Base-by-base conservation (phyloP, 2,797 vertebrate genomes). In the Catamblyrhynchus diadema region DNA sequence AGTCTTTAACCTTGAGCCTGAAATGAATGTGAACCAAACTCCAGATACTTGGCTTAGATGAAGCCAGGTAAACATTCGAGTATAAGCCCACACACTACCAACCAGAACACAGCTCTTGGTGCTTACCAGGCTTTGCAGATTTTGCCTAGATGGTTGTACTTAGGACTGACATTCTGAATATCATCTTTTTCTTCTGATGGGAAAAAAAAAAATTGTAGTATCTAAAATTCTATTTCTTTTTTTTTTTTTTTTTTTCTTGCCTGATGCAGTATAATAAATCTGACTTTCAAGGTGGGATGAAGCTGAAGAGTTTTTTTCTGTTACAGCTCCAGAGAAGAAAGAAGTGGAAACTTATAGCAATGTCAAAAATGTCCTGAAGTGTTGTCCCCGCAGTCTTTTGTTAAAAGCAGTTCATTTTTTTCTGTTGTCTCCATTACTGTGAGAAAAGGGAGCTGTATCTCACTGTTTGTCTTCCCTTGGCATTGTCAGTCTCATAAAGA, bases 61-160 rank as follows among this genome's bases (percentile, higher is more conserved):
- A 98, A 98, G 98, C 98, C 98, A 98, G 98, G 99, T 99, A 99
- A 99, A 99, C 99, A 99, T 99, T 99, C 99, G 99, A 99, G 99
- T 99, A 98, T 98, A 97, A 97, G 97, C 97, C 97, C 96, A 97
- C 95, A 96, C 94, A 92, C 96, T 64, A 88, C 97, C 97, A 98
- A 96, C 95, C 90, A 73, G 64, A 69, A 67, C 21, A 75, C 74
- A 86, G 54, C 81, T 95, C 22, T 51, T 91, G 91, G 59, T 90
- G 87, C 65, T 96, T 71, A 84, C 94, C 60, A 53, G 95, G 95
- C 94, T 87, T 86, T 44, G 25, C 37, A 77, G 70, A 54, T 90
- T 95, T 93, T 95, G 95, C 91, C 85, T 95, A 93, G 78, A 95
- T 87, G 67, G 37, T 93, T 78, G 59, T 85, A 35, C 16, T 81